These are phyloP conservation scores for Athalia rosae DNA, from an alignment of 2,888 invertebrate genomes.

Conservation along the genomic window DNA sequence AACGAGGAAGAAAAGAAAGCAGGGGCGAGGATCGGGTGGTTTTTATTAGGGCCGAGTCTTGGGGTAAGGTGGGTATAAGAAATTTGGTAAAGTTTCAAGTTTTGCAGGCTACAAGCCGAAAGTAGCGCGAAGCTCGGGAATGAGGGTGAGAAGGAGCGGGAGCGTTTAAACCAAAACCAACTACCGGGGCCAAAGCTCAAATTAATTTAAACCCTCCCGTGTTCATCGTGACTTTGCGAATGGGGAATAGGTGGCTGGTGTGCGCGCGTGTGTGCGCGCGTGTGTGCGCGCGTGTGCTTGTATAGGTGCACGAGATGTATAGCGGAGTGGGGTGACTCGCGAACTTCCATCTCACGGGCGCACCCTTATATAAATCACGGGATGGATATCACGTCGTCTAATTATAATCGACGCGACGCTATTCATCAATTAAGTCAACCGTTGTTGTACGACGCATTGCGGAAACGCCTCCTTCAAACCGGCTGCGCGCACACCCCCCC, in stretches of 20 bases:
- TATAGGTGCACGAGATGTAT: too few species aligned
- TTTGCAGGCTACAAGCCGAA: neutral
- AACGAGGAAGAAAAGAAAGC: neutral
- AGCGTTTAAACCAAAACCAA: conserved; percentile 33
- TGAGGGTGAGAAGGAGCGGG: neutral
- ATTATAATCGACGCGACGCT: conserved; percentile 38
- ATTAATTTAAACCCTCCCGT: conserved; percentile 36
- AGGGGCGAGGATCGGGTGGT: neutral
- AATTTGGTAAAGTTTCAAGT: conserved; percentile 15
- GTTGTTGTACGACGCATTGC: conserved; percentile 37
- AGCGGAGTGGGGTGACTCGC: conserved; percentile 6
- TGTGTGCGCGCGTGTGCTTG: too few species aligned
- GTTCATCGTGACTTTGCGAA: conserved; percentile 20
- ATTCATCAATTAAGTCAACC: conserved; percentile 42
- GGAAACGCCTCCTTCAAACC: conserved; percentile 35
- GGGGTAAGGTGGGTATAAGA: neutral
- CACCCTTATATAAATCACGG: conserved; percentile 28
- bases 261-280: too few species aligned
- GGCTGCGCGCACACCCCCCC: neutral
- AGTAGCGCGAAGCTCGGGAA: neutral
- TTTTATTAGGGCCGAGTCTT: neutral
- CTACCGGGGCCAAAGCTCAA: conserved; percentile 11
- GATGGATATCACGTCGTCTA: conserved; percentile 38
- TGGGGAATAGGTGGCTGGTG: too few species aligned
- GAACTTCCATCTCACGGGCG: conserved; percentile 19